These are phyloP conservation scores for Gymnoscopelus braueri DNA, from an alignment of 2,797 vertebrate genomes.

Conservation along the genomic window DNA sequence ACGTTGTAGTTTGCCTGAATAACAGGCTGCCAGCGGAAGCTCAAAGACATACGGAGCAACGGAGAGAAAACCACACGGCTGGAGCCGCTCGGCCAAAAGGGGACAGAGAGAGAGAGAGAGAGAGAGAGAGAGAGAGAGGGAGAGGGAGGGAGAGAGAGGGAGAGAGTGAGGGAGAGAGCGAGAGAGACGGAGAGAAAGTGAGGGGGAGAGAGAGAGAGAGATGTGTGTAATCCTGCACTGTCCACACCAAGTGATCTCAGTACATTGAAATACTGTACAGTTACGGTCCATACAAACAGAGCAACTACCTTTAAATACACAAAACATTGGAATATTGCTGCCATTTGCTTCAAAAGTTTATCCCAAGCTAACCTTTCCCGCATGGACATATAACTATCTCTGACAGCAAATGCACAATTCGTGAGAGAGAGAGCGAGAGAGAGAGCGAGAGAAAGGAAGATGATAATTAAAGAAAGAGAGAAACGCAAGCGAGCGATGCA, in stretches of 20 bases:
- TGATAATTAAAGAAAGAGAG: background rate
- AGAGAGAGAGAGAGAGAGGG: slow-evolving; percentile 15
- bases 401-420: no score
- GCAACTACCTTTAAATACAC: no score
- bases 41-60: slow-evolving; percentile 38
- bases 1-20: slow-evolving; percentile 45
- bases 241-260: background rate
- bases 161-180: slow-evolving; percentile 5
- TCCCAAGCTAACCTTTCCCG: no score
- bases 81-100: slow-evolving; percentile 56
- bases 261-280: background rate
- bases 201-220: background rate
- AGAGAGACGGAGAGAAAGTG: background rate
- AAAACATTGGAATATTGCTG: no score
- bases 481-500: no score
- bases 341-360: no score
- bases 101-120: slow-evolving; percentile 17
- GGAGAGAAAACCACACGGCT: slow-evolving; percentile 38
- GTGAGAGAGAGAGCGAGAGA: background rate
- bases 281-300: background rate
- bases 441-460: background rate
- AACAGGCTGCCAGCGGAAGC: slow-evolving; percentile 36
- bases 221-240: background rate
- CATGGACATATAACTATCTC: no score
- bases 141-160: slow-evolving; percentile 15